Evolutionary conservation across 2,797 vertebrate species (phyloP), one percentile per base, ranked within the genome.

Genomic region (Pangasius sanitwongsei): DNA sequence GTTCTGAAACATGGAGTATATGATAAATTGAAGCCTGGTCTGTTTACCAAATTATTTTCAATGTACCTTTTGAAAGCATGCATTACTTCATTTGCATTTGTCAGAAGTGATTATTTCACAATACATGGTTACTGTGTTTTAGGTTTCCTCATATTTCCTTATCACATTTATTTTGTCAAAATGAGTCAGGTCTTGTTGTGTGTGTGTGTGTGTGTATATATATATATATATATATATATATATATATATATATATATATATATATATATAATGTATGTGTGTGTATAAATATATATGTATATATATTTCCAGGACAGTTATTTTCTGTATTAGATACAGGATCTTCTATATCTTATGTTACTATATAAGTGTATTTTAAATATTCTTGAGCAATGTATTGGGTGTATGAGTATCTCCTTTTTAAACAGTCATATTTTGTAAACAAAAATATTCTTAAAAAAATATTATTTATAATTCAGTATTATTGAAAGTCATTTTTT

Each of bases 81-180:
- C 25, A 80, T 31, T 78, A n/a, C n/a, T 78, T 55, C n/a, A 18
- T n/a, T n/a, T 53, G n/a, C 28, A 80, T 80, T 57, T 80, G 74
- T 50, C 44, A 50, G 25, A 50, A 77, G 72, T 50, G 44, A n/a
- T 77, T 28, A 77, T 80, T 80, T 34, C 15, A 50, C 13, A 53
- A n/a, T 34, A 34, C 28, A 18, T 7, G 8, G 50, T 80, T 80
- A 9, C 20, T 57, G 44, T 80, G 7, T n/a, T 80, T 31, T 18
- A 20, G n/a, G n/a, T 31, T 80, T 55, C 50, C 41, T 28, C 44
- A 50, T 77, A 77, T 53, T 77, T 77, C 1, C 15, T 80, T 6
- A 55, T 34, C 50, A n/a, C 15, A 53, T 6, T 55, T 23, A 8
- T 55, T 55, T 80, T 31, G 48, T 78, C 48, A 31, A 4, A 55